phyloP scores from a whole-genome alignment of 1,140 invertebrate genomes.

The Muscidifurax raptorellus region DNA sequence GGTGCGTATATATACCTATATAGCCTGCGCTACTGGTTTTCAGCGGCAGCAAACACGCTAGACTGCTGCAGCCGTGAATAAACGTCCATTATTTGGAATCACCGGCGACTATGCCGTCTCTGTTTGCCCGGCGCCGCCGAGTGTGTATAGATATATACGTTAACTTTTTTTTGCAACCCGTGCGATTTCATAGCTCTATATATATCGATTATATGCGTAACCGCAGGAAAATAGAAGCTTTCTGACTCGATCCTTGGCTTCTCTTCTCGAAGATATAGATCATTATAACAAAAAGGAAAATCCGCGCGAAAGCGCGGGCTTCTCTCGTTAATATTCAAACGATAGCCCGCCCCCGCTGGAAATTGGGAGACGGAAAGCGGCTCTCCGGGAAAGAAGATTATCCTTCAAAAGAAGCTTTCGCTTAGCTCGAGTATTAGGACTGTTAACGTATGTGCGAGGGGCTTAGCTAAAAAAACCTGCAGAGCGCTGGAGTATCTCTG shows the following conservation, averaged over 20 bases:
- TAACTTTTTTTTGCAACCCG: too few species aligned
- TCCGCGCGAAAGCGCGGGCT: too few species aligned
- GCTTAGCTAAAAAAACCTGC: not conserved
- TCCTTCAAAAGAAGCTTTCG: not conserved
- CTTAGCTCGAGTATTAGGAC: too few species aligned
- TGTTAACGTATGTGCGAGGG: not conserved
- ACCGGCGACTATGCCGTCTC: not conserved
- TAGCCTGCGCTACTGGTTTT: too few species aligned
- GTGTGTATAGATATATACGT: too few species aligned
- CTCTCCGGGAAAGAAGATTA: not conserved
- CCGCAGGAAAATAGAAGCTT: too few species aligned
- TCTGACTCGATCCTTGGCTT: not conserved
- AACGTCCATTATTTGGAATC: slow-evolving; percentile 7
- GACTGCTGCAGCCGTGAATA: slow-evolving; percentile 1
- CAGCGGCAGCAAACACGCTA: not conserved
- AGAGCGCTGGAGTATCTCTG: not conserved
- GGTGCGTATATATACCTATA: too few species aligned
- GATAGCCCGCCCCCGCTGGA: not conserved
- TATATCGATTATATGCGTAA: too few species aligned
- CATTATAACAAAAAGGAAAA: too few species aligned
- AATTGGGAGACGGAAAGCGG: not conserved
- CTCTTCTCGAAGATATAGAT: too few species aligned
- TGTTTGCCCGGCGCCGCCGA: too few species aligned
- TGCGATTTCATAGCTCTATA: too few species aligned
- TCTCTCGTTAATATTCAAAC: not conserved